Percentiles rank a stretch among this genome's conserved stretches.
These are phyloP conservation scores for Nematopogon swammerdamellus DNA, from an alignment of 2,888 invertebrate genomes.

Conservation along the genomic window DNA sequence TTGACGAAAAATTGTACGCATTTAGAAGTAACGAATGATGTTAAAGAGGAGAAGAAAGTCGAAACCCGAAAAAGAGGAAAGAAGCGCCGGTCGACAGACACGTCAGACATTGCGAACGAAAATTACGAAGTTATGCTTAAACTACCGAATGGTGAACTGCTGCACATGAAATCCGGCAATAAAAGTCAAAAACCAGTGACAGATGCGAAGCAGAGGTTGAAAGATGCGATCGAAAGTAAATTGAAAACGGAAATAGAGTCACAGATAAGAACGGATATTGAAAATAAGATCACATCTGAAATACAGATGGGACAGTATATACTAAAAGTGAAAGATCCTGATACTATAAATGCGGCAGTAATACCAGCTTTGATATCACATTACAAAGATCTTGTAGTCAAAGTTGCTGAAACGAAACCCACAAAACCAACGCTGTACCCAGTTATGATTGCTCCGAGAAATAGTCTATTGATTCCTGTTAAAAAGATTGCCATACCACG, in stretches of 20 bases:
- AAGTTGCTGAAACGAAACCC: too few species aligned
- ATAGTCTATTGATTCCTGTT: too few species aligned
- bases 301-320: background rate
- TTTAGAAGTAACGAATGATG: slow-evolving; percentile 11
- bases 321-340: too few species aligned
- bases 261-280: background rate
- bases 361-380: too few species aligned
- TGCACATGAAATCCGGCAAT: slow-evolving; percentile 33
- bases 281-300: background rate
- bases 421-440: too few species aligned
- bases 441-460: too few species aligned
- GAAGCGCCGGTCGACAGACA: slow-evolving; percentile 1
- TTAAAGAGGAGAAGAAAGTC: slow-evolving; percentile 8
- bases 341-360: too few species aligned
- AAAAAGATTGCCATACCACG: too few species aligned
- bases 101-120: slow-evolving; percentile 12
- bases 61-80: slow-evolving; percentile 9
- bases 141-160: slow-evolving; percentile 33
- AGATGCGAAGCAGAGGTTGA: slow-evolving; percentile 9
- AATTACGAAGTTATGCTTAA: slow-evolving; percentile 39
- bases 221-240: slow-evolving; percentile 9
- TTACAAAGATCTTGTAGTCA: too few species aligned
- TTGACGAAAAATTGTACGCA: slow-evolving; percentile 2
- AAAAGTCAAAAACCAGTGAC: slow-evolving; percentile 13
- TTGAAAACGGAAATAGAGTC: background rate